These are phyloP conservation scores for Marmota monax DNA, from an alignment of 2,113 vertebrate genomes.

Conservation along the genomic window DNA sequence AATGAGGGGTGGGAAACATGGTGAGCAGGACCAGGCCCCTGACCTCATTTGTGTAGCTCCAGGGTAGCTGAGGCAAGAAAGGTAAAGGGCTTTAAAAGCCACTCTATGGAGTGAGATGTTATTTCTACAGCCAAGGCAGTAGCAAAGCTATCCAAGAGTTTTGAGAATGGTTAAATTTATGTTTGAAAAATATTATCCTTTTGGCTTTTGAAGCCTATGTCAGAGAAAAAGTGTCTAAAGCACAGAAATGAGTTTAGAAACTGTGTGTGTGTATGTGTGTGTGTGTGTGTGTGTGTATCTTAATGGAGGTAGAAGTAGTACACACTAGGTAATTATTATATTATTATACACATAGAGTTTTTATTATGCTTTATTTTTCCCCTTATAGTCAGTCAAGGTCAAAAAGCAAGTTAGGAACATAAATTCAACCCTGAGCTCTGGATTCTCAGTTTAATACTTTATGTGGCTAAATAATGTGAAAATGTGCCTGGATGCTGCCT, in stretches of 20 bases:
- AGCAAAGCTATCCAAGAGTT: not conserved
- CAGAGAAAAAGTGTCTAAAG: not conserved
- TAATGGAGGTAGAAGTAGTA: not conserved
- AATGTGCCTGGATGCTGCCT: constrained; percentile 74
- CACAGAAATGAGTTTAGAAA: not conserved
- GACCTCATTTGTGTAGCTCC: not conserved
- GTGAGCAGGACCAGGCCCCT: fast-evolving
- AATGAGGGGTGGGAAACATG: fast-evolving
- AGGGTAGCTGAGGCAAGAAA: not conserved
- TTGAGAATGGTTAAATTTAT: not conserved
- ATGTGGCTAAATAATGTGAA: constrained; percentile 66
- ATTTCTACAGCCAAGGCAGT: not conserved
- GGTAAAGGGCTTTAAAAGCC: not conserved
- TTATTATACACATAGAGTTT: not conserved
- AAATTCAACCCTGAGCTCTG: not conserved
- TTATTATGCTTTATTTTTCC: not conserved
- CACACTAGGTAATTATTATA: not conserved
- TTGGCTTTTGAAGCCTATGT: constrained; percentile 40
- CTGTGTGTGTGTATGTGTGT: too few relatives aligned
- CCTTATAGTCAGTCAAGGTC: constrained; percentile 65
- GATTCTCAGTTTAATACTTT: constrained; percentile 44
- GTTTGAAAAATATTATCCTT: not conserved
- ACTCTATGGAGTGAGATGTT: not conserved
- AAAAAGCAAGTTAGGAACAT: constrained; percentile 33
- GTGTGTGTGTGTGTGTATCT: too few relatives aligned